Percentiles rank a stretch among this genome's conserved stretches.
Conservation (phyloP, 2,113 vertebrate species). For the Furnarius figulus region DNA sequence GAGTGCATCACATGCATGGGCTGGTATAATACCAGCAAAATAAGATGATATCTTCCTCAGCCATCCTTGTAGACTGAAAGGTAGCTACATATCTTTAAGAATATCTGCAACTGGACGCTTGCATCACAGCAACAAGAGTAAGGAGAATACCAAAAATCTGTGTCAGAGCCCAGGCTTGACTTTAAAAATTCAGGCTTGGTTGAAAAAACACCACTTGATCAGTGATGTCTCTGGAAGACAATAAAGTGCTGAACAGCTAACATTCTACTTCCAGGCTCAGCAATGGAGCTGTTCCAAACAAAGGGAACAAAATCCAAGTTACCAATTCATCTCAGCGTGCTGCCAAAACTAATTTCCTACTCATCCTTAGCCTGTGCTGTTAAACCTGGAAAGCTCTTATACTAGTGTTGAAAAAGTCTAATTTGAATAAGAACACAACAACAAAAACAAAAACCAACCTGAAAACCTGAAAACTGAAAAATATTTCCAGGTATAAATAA, state of each 20-base stretch:
- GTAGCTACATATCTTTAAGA: neutral
- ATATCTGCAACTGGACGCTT: neutral
- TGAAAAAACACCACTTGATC: neutral
- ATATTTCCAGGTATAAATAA: neutral
- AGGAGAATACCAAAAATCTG: neutral
- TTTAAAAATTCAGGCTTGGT: neutral
- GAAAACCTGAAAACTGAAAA: neutral
- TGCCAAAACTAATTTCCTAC: conserved; percentile 47
- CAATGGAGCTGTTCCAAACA: conserved; percentile 5
- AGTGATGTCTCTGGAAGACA: neutral
- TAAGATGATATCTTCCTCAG: neutral
- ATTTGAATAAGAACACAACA: neutral
- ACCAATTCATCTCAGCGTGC: neutral
- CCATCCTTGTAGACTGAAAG: neutral
- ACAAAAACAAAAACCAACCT: neutral
- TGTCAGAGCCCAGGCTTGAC: neutral
- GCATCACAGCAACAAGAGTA: neutral
- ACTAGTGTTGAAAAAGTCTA: neutral
- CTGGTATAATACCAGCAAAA: neutral
- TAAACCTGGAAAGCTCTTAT: neutral
- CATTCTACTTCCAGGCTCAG: neutral
- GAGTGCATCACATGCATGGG: neutral
- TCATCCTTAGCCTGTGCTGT: neutral
- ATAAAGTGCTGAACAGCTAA: neutral
- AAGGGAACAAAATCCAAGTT: conserved; percentile 7